phyloP scores from a whole-genome alignment of 37 sponge, comb jelly and placozoan genomes.

The Hormiphora californensis region DNA sequence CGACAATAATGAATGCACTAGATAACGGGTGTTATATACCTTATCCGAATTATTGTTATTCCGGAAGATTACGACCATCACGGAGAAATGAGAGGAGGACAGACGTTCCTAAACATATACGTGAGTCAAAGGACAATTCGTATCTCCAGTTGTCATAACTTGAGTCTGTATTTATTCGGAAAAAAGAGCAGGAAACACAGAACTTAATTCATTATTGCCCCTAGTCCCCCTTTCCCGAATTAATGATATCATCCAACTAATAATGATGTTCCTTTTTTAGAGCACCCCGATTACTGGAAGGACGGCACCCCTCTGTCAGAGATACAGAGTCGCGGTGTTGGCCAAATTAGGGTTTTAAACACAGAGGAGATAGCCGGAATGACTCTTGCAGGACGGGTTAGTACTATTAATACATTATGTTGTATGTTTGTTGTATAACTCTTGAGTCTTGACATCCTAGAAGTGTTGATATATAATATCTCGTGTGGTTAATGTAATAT shows the following conservation, averaged over 20 bases:
- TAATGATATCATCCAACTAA: background rate
- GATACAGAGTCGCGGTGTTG: slow-evolving; percentile 59
- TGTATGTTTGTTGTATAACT: background rate
- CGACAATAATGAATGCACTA: background rate
- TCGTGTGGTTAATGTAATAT: background rate
- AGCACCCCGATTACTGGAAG: slow-evolving; percentile 38
- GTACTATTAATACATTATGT: background rate
- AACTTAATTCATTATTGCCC: no score
- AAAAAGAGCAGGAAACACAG: no score
- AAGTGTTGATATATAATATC: background rate
- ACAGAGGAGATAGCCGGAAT: slow-evolving; percentile 71
- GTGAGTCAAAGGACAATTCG: no score
- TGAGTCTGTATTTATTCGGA: no score
- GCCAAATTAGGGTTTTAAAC: slow-evolving; percentile 62
- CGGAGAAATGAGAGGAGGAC: slow-evolving; percentile 45
- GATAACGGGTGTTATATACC: background rate
- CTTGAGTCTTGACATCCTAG: background rate
- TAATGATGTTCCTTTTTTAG: background rate
- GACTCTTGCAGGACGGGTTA: slow-evolving; percentile 65
- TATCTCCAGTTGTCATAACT: no score
- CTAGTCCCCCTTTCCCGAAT: background rate
- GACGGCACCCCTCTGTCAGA: slow-evolving; percentile 71
- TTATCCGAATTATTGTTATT: slow-evolving; percentile 73
- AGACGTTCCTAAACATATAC: background rate
- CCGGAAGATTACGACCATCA: slow-evolving; percentile 75